Percentiles rank a stretch among this genome's conserved stretches.
Conservation (phyloP, 2,797 vertebrate species). For the Centropyge bicolor region DNA sequence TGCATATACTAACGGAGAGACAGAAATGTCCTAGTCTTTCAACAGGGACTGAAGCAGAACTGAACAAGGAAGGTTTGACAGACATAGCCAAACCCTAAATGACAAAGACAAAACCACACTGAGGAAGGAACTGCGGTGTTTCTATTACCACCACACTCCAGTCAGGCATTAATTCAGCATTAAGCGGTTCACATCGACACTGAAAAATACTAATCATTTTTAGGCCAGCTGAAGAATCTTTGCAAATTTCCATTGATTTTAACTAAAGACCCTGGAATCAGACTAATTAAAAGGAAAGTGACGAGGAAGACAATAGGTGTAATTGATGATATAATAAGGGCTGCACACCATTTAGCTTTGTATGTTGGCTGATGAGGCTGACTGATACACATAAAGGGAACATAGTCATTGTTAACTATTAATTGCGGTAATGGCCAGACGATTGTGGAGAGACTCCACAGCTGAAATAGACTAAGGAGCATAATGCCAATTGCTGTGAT, state of each 20-base stretch:
- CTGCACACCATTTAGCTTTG: not conserved
- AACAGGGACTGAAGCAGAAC: constrained; percentile 26
- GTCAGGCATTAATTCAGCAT: not conserved
- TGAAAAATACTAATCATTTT: not conserved
- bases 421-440: not conserved
- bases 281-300: too few species aligned
- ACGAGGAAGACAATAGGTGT: not conserved
- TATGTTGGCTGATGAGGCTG: not conserved
- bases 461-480: not conserved
- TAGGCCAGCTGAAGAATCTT: not conserved
- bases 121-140: constrained; percentile 7
- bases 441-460: not conserved
- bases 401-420: not conserved
- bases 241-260: not conserved
- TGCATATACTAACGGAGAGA: constrained; percentile 46
- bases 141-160: not conserved
- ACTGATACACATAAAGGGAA: not conserved
- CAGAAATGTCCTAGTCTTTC: constrained; percentile 10
- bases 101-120: constrained; percentile 1
- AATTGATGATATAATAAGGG: not conserved
- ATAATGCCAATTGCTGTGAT: not conserved
- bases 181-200: not conserved
- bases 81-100: not conserved
- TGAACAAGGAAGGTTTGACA: constrained; percentile 25
- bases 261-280: too few species aligned